Percentiles rank a stretch among this genome's conserved stretches.
Conservation (phyloP, 2,113 vertebrate genomes). For the Seriola quinqueradiata region DNA sequence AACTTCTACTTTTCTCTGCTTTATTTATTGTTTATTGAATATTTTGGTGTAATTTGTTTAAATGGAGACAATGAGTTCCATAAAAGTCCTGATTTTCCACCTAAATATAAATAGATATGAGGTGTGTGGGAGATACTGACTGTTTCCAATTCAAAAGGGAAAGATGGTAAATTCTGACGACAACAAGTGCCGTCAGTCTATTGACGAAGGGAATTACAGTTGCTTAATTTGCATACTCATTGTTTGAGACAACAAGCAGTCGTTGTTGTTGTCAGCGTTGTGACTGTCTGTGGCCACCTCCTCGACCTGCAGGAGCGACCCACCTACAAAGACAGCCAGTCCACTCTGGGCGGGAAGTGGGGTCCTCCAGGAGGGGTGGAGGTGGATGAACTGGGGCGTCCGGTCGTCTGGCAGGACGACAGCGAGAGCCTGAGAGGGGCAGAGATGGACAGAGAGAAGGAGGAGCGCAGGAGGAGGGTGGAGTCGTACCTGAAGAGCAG, state of each 20-base stretch:
- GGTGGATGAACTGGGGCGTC: slow-evolving; percentile 84
- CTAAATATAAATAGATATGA: too few species aligned
- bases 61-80: too few species aligned
- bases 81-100: too few species aligned
- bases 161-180: too few species aligned
- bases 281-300: not conserved
- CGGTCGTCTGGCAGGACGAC: slow-evolving; percentile 46
- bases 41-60: too few species aligned
- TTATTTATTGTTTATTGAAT: too few species aligned
- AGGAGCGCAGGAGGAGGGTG: slow-evolving; percentile 67
- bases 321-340: slow-evolving; percentile 83
- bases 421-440: slow-evolving; percentile 28
- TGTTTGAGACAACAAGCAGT: not conserved
- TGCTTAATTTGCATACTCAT: not conserved
- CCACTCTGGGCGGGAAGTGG: slow-evolving; percentile 78
- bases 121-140: too few species aligned
- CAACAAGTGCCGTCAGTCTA: not conserved
- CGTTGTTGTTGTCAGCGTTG: not conserved
- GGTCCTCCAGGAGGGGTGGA: slow-evolving; percentile 79
- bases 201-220: not conserved
- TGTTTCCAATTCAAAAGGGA: too few species aligned
- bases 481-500: slow-evolving; percentile 78
- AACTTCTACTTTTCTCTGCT: too few species aligned
- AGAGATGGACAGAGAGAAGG: slow-evolving; percentile 57
- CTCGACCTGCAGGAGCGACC: slow-evolving; percentile 63